Conservation (phyloP, 2,888 invertebrate species). For the Hybos culiciformis region DNA sequence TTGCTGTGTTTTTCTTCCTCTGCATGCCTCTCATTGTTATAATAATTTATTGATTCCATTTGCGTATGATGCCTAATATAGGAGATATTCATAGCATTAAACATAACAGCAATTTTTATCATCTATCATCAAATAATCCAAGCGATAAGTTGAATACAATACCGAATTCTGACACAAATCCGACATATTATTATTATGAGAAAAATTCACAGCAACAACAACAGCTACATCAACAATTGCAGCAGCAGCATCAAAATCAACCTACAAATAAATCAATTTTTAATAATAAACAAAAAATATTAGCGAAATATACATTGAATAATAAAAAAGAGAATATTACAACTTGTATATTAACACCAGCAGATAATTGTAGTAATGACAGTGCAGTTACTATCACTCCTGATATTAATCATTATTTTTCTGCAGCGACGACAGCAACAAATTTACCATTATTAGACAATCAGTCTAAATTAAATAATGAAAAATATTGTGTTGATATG, state of each 20-base stretch:
- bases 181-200: too few species aligned
- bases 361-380: neutral
- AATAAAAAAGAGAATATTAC: neutral
- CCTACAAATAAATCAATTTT: neutral
- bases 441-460: neutral
- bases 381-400: neutral
- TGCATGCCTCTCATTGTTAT: too few species aligned
- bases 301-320: neutral
- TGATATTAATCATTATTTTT: neutral
- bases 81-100: slow-evolving; percentile 1
- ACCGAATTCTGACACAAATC: neutral
- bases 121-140: slow-evolving; percentile 1
- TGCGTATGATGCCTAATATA: too few species aligned
- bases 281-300: neutral
- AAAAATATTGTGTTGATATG: neutral
- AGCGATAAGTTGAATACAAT: neutral
- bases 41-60: too few species aligned
- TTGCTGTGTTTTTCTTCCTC: too few species aligned
- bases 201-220: neutral
- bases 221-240: neutral
- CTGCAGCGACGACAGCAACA: neutral
- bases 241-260: neutral
- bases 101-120: neutral
- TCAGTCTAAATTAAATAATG: neutral
- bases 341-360: too few species aligned